These are phyloP conservation scores for Thecophora atra DNA, from an alignment of 2,888 invertebrate species.

Conservation along the genomic window DNA sequence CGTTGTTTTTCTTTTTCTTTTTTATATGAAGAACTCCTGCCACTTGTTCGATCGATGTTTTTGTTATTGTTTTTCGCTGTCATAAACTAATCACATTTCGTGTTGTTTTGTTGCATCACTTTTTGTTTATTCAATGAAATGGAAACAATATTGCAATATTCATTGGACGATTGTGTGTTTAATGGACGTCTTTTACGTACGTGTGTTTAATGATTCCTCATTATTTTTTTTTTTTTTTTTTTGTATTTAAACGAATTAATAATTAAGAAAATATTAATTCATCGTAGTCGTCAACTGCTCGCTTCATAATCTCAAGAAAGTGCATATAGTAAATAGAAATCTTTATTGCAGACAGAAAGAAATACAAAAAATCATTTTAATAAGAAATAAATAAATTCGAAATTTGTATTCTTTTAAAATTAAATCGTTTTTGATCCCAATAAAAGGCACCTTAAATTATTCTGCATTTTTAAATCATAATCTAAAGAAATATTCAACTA, in stretches of 20 bases:
- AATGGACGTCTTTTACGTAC: neutral
- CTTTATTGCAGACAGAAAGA: too few species aligned
- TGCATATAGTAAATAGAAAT: too few species aligned
- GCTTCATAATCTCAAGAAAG: too few species aligned
- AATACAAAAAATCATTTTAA: neutral
- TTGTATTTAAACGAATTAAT: too few species aligned
- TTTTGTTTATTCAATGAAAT: constrained; percentile 12
- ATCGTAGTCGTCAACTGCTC: too few species aligned
- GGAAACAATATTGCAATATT: constrained; percentile 4
- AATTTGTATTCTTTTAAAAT: neutral
- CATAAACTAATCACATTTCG: neutral
- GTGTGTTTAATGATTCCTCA: too few species aligned
- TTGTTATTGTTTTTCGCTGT: neutral
- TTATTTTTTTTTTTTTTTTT: too few species aligned
- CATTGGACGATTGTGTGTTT: neutral
- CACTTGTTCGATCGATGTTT: neutral
- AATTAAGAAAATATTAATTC: too few species aligned
- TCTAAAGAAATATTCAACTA: neutral
- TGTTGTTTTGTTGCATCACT: neutral
- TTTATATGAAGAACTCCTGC: neutral
- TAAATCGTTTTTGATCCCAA: neutral
- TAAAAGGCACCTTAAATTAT: neutral
- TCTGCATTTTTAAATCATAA: neutral
- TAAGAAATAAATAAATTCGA: neutral
- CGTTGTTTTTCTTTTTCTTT: neutral